Evolutionary conservation across 2,888 invertebrate genomes (phyloP).

Genomic region (Thelaira solivaga): DNA sequence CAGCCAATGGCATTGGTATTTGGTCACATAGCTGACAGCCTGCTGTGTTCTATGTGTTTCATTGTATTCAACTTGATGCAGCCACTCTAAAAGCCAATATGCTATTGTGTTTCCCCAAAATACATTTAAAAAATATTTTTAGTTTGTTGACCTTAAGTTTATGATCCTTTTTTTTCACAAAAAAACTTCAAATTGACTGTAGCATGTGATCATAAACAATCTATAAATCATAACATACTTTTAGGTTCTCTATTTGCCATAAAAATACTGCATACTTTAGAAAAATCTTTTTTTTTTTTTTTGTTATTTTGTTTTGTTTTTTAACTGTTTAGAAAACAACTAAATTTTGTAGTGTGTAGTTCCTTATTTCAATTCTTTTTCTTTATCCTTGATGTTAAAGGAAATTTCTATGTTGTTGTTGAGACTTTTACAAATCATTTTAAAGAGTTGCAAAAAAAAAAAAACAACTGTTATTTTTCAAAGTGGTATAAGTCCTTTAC

Average conservation of each 20-base stretch:
- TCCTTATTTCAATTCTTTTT: background rate
- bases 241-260: background rate
- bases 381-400: background rate
- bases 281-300: background rate
- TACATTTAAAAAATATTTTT: no score
- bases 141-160: slow-evolving; percentile 14
- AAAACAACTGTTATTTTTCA: no score
- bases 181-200: background rate
- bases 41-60: no score
- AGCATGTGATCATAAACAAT: background rate
- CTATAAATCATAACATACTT: slow-evolving; percentile 1
- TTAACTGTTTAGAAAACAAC: background rate
- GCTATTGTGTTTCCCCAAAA: no score
- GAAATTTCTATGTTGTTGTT: background rate
- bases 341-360: background rate
- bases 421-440: background rate
- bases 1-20: no score
- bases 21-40: no score
- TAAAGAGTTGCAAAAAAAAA: background rate
- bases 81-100: no score
- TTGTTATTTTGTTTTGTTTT: no score
- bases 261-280: slow-evolving; percentile 38
- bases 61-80: no score
- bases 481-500: no score
- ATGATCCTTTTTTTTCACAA: background rate